Base-by-base conservation (phyloP, 2,888 invertebrate species). In the Napeogenes inachia region DNA sequence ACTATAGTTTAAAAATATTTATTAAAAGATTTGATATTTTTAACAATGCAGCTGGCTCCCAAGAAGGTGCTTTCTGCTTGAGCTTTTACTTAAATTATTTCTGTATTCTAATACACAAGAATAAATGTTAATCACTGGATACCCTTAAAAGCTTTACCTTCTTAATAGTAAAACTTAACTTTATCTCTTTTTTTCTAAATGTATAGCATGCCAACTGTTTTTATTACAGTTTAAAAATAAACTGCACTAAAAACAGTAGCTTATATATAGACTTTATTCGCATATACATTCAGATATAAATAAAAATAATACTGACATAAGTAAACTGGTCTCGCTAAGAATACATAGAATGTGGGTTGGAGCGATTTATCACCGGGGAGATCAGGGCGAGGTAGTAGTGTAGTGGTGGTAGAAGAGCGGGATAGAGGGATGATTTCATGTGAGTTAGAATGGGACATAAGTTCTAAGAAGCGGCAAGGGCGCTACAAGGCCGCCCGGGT, bases 401-500 rank as follows among this genome's bases (percentile, higher is more conserved):
- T 63, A 64, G 54, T 64, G 61, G 72, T 71, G 70, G 46, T 72
- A 73, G 70, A 67, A 68, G 73, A 77, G 72, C 57, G 75, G 66
- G 81, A 83, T 68, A 72, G 71, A 69, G 65, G 67, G 68, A 74
- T 65, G 59, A 72, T 69, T 68, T 64, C 65, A 66, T 56, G 78
- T 68, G 72, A 47, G 80, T 83, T 69, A 73, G 80, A 78, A 83
- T 79, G 75, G 62, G 68, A 66, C 57, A 57, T 62, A 53, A 45
- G 54, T 46, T 77, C 77, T 76, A 77, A 75, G 75, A 75, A 70
- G 71, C 69, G 73, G 81, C 88, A 89, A 89, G 89, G 89, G 85
- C 89, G 87, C 71, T 61, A 82, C 89, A 89, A 89, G 89, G 89
- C 78, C 88, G 82, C 75, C 72, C 70, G 69, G 71, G 75, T 79